These are phyloP conservation scores for Neodiprion pinetum DNA, from an alignment of 1,140 invertebrate genomes.

Conservation along the genomic window DNA sequence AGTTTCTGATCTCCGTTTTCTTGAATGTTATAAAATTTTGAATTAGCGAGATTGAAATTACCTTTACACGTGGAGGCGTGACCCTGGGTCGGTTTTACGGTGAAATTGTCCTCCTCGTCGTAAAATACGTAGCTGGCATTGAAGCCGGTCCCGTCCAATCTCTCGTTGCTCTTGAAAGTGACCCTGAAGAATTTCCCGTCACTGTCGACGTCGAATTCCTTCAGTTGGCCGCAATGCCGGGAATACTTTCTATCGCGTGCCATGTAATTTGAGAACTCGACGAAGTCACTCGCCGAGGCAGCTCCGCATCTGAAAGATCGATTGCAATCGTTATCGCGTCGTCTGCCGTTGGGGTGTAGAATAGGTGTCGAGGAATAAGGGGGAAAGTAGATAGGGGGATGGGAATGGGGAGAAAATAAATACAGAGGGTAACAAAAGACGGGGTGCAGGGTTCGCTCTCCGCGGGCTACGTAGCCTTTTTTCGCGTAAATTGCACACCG, in stretches of 20 bases:
- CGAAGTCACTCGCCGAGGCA: constrained; percentile 87
- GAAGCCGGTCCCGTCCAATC: constrained; percentile 92
- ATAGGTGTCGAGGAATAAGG: neutral
- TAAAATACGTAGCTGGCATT: constrained; percentile 88
- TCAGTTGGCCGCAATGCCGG: constrained; percentile 84
- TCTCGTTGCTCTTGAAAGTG: constrained; percentile 91
- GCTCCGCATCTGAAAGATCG: constrained; percentile 80
- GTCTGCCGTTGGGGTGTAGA: neutral
- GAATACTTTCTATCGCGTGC: constrained; percentile 84
- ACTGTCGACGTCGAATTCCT: constrained; percentile 82
- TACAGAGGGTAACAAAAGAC: neutral
- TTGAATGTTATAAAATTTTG: too few relatives aligned
- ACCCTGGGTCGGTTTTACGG: constrained; percentile 51
- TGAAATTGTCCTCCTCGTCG: constrained; percentile 58
- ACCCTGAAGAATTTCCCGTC: constrained; percentile 94
- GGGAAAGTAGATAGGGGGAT: neutral
- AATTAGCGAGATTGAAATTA: constrained; percentile 37
- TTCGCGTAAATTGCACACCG: too few relatives aligned
- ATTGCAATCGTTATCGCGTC: neutral
- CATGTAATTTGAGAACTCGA: constrained; percentile 94
- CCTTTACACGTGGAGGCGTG: constrained; percentile 48
- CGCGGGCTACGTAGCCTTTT: too few relatives aligned
- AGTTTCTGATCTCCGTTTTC: too few relatives aligned
- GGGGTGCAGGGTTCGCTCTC: neutral
- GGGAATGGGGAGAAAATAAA: neutral